Conservation (phyloP, 2,888 invertebrate species). For the Eremobia ochroleuca region DNA sequence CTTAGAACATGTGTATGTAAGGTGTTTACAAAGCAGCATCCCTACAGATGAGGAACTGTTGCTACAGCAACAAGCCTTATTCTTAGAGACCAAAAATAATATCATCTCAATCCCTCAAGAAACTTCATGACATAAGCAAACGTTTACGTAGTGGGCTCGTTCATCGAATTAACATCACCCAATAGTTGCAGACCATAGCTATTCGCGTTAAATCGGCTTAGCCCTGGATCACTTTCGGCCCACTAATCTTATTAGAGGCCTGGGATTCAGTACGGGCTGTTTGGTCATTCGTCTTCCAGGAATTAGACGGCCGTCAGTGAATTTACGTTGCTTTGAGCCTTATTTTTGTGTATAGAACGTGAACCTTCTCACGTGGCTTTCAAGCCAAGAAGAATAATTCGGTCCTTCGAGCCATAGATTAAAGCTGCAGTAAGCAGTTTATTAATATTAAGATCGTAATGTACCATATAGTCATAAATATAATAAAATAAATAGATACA, state of each 20-base stretch:
- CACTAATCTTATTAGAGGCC: constrained; percentile 62
- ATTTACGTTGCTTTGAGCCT: constrained; percentile 15
- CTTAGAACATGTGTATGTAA: background rate
- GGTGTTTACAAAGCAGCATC: background rate
- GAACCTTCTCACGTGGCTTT: background rate
- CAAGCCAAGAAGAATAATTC: background rate
- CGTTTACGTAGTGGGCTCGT: constrained; percentile 34
- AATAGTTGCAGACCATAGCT: constrained; percentile 50
- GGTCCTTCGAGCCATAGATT: background rate
- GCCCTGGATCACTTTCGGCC: constrained; percentile 57
- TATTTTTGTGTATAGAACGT: constrained; percentile 11
- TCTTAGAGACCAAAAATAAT: background rate
- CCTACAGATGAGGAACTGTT: background rate
- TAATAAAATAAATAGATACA: too few relatives aligned
- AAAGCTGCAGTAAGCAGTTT: too few relatives aligned
- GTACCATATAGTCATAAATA: too few relatives aligned
- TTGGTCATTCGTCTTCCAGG: constrained; percentile 43
- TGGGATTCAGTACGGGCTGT: constrained; percentile 31
- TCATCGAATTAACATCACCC: constrained; percentile 56
- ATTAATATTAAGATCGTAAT: too few relatives aligned
- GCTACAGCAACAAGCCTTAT: background rate
- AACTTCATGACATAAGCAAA: constrained; percentile 21
- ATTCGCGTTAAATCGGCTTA: constrained; percentile 62
- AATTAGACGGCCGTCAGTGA: constrained; percentile 32
- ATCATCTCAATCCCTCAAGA: background rate